A percentile compares a stretch with the other conserved stretches of the same genome.
These are phyloP conservation scores for Athene cunicularia DNA, from an alignment of 2,113 vertebrate species.

Conservation along the genomic window DNA sequence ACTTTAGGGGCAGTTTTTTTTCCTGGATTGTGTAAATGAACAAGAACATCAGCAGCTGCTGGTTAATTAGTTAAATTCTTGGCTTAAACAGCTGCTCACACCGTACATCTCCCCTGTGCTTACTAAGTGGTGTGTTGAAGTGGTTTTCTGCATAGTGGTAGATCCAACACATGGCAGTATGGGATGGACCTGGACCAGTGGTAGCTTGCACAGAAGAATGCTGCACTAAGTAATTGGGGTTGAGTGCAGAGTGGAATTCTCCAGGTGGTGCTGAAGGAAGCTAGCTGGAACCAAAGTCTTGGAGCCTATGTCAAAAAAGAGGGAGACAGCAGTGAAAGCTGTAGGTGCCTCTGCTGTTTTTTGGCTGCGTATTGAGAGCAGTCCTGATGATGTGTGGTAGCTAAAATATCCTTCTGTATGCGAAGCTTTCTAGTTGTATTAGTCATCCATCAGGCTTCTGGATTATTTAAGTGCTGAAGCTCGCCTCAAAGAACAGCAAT, in stretches of 20 bases:
- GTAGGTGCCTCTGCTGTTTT: background rate
- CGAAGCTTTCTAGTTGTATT: constrained; percentile 31
- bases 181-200: background rate
- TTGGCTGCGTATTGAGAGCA: accelerated
- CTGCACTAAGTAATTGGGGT: accelerated
- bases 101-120: background rate
- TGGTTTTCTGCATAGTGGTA: background rate
- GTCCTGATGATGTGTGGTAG: background rate
- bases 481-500: constrained; percentile 32
- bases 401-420: background rate
- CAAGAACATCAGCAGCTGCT: background rate
- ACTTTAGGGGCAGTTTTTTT: background rate
- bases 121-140: background rate
- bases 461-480: constrained; percentile 39
- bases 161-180: too few relatives aligned
- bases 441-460: constrained; percentile 55
- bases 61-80: background rate
- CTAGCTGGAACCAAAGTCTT: background rate
- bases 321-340: background rate
- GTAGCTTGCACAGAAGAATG: background rate
- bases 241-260: background rate
- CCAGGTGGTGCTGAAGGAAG: background rate
- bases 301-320: background rate
- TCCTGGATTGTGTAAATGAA: background rate
- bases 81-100: background rate